These are phyloP conservation scores for Microcebus murinus DNA, from an alignment of 2,113 vertebrate species.

Conservation along the genomic window DNA sequence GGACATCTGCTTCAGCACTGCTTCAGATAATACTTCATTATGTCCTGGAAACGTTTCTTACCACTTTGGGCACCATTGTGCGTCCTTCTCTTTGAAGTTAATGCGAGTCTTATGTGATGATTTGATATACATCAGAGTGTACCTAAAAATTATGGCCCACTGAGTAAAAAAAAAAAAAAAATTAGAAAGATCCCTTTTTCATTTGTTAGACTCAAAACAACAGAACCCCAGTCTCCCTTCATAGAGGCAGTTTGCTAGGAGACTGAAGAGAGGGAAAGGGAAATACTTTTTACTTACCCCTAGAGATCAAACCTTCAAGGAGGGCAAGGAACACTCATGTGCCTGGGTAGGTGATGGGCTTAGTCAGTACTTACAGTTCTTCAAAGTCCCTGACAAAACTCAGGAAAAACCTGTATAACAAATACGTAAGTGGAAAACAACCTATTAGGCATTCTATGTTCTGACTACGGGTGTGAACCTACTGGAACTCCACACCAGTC, in stretches of 20 bases:
- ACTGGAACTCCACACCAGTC: neutral
- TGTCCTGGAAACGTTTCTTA: conserved; percentile 43
- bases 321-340: neutral
- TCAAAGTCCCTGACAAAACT: neutral
- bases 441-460: neutral
- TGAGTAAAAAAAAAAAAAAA: neutral
- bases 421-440: neutral
- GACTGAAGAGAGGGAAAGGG: neutral
- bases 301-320: neutral
- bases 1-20: conserved; percentile 56
- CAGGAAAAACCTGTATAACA: neutral
- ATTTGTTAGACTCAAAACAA: conserved; percentile 51
- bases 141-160: conserved; percentile 1
- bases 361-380: neutral
- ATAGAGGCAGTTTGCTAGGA: neutral
- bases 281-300: neutral
- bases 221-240: neutral
- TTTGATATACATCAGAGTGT: conserved; percentile 47
- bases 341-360: neutral
- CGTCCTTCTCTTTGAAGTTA: conserved; percentile 71
- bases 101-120: conserved; percentile 68
- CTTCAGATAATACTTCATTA: conserved; percentile 71
- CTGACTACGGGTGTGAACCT: neutral
- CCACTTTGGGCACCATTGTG: conserved; percentile 48
- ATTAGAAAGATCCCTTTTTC: neutral